Evolutionary conservation across 2,113 vertebrate genomes (phyloP).

Genomic region (Procavia capensis): DNA sequence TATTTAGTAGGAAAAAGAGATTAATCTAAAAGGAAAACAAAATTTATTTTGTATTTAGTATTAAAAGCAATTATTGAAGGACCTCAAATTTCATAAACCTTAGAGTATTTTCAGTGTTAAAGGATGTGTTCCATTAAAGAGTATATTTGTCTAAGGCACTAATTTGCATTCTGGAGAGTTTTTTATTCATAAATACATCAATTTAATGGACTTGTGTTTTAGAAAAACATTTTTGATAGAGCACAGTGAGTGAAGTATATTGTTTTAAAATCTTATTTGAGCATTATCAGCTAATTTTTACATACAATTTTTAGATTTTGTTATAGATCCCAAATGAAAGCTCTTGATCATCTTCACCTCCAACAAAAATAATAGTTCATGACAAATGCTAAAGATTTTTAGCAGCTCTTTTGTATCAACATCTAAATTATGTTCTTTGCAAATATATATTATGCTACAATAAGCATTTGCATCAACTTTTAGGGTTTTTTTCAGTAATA

Average conservation of each 20-base stretch:
- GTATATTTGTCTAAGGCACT: neutral
- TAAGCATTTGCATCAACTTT: conserved; percentile 14
- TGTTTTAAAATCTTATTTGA: neutral
- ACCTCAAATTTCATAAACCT: neutral
- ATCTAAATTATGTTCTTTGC: neutral
- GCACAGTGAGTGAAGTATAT: neutral
- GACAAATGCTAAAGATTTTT: neutral
- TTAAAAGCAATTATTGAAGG: neutral
- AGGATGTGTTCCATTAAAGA: neutral
- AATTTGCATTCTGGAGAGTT: neutral
- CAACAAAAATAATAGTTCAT: neutral
- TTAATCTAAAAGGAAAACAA: conserved; percentile 90
- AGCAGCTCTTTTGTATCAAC: neutral
- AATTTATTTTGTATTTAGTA: neutral
- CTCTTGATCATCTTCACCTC: conserved; percentile 1
- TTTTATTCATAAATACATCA: neutral
- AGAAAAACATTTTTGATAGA: neutral
- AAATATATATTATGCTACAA: neutral
- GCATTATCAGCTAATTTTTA: neutral
- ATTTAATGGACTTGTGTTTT: neutral
- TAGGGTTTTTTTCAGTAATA: neutral
- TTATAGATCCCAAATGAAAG: neutral
- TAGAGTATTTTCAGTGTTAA: neutral
- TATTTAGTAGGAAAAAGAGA: conserved; percentile 97
- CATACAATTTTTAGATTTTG: neutral